Base-by-base conservation (phyloP, 2,888 invertebrate species). In the Scaptomyza reducta region DNA sequence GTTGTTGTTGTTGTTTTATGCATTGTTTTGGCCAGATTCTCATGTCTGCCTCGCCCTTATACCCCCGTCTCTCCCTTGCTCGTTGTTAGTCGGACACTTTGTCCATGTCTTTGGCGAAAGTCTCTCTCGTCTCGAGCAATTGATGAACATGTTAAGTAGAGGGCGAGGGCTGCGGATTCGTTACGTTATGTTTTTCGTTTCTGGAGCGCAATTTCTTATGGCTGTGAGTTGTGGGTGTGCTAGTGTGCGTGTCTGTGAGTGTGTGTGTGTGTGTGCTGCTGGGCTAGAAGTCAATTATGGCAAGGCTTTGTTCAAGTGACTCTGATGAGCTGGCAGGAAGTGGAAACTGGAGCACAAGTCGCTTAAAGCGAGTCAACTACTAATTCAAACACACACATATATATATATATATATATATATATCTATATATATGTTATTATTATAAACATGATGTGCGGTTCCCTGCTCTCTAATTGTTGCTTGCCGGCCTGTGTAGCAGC, bases 131-230 rank as follows among this genome's bases (percentile, higher is more conserved):
- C 66, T 63, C 62, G 73, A 61, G 74, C 85, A 87, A 87, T 88
- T 87, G 85, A 88, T 87, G 87, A 88, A 85, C 84, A 79, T 87
- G 88, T 88, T 86, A 83, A 85, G 88, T 84, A 87, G 73, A 65
- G 70, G 79, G 77, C 61, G 72, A 74, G 82, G 74, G 75, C 74
- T 74, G 64, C 49, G 63, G 58, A 77, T 72, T 72, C 51, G 61
- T 85, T 82, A 71, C 74, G 71, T 38, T 35, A n/a, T 6, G n/a
- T 35, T 13, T 64, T 77, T 68, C 59, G 54, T 74, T 75, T 76
- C 71, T 79, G 62, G 66, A 78, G 71, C 77, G 53, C 67, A 61
- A 47, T 73, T 78, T 61, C 57, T 25, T 22, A 16, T 18, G 38
- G 27, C 35, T 58, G 27, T n/a, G 40, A n/a, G 41, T 27, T 31